Base-by-base conservation (phyloP, 2,113 vertebrate species). In the Mola mola region DNA sequence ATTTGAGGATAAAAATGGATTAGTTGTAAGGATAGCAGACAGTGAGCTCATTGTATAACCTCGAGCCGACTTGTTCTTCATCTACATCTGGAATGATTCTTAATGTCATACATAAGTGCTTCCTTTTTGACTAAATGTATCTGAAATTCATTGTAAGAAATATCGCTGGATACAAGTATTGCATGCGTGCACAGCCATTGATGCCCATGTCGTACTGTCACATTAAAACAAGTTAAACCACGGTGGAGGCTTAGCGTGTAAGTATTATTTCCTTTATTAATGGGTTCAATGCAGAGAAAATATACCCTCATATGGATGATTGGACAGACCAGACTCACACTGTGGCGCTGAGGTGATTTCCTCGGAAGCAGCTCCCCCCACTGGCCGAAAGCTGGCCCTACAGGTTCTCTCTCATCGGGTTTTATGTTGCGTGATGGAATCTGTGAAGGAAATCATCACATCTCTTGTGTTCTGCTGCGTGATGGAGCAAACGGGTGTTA, bases 141-240 rank as follows among this genome's bases (percentile, higher is more conserved):
- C 2, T 52, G 10, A 63, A 33, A 42, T 44, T 0, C 10, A 43
- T 11, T 49, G 0, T 42, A 51, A 24, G 55, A 41, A 8, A 22
- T 42, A 55, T 26, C 1, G 52, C 7, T 62, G 41, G 19, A 53
- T 5, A 42, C n/a, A n/a, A n/a, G n/a, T n/a, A n/a, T n/a, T n/a
- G n/a, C n/a, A 61, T 36, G 19, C 55, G 57, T 66, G 51, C 74
- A 40, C 58, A 75, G 71, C 60, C 66, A 82, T 69, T 52, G 47
- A 44, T n/a, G n/a, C n/a, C n/a, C n/a, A n/a, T n/a, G 47, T 55
- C 73, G 46, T 53, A 55, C 1, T 29, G 29, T 60, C 41, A 48
- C 48, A 79, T 68, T 75, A 84, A 66, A 80, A 40, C 17, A 59
- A 71, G 16, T 29, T 29, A 29, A 29, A 29, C n/a, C 13, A 48